Base-by-base conservation (phyloP, 2,888 invertebrate species). In the Trichogramma evanescens region DNA sequence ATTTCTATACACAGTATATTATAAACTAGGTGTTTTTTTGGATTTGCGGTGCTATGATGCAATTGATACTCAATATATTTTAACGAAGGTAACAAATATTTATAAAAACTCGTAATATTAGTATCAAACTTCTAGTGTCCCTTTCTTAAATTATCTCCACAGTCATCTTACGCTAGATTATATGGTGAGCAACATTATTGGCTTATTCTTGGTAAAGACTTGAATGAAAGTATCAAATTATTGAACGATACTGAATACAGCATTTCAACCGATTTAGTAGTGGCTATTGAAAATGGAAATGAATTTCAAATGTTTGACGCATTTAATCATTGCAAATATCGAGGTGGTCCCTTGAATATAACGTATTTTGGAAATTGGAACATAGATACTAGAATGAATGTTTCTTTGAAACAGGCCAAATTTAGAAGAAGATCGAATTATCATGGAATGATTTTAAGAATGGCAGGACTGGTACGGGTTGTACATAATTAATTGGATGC, bases 181-280 rank as follows among this genome's bases (percentile, higher is more conserved):
- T 72, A 71, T 62, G 68, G 67, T 7, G 69, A 69, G 5, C 67
- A 69, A 13, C 69, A 74, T 61, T 65, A 65, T 43, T 74, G 73
- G 73, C 58, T 74, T 42, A 63, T 72, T 38, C 26, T 72, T n/a
- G 72, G 66, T 10, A 65, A 67, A 41, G 65, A 63, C 56, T 63
- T 71, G 5, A 62, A 66, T 41, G 61, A 64, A 4, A 67, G 62
- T 6, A 52, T 65, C 42, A 26, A 56, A 4, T 40, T 67, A 8
- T 58, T 74, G 13, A 68, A 72, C 55, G 74, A 73, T 10, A 67
- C 59, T 3, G 64, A 71, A 9, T 72, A 67, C 51, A 68, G 67
- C 51, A 63, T 69, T 42, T 66, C 67, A 7, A 74, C 73, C 6
- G 72, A 74, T 57, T 53, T 74, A 4, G 67, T 63, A 4, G 59